Base-by-base conservation (phyloP, 2,797 vertebrate species). In the Tenualosa ilisha region DNA sequence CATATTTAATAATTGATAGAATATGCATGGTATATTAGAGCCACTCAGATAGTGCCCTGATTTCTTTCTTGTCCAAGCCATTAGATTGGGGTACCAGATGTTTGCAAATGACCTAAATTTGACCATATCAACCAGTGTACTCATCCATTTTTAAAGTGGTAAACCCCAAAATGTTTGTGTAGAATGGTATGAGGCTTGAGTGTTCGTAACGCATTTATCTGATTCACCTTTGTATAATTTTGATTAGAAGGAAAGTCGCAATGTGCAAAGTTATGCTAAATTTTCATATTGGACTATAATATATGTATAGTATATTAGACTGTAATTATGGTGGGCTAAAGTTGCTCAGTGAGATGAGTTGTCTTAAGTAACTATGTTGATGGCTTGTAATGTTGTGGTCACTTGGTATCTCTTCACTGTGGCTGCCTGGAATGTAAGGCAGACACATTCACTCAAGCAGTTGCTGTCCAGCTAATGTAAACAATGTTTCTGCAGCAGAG, bases 21-120 rank as follows among this genome's bases (percentile, higher is more conserved):
- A 75, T 15, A 40, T 79, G 68, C 68, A 79, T 72, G 72, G 37
- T 31, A 75, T 75, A 68, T 13, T 68, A 68, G 1, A 13, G 65
- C 12, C 40, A 79, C 15, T 46, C 40, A 43, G 72, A 79, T n/a
- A 79, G 24, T 59, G n/a, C 3, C 15, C 68, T 72, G 26, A 53
- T 54, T 26, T 37, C 0, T 26, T 20, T 31, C 3, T 81, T 50
- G 3, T 37, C 54, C n/a, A 3, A 15, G 26, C 49, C 40, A 53
- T 84, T 51, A 56, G 51, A 72, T 72, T 13, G 15, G 43, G 22
- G 17, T 20, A 79, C 7, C 22, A 84, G 50, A 49, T 31, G 46
- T 51, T 11, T 84, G n/a, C 22, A 81, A 56, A 53, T 51, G 15
- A 83, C 72, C 72, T 46, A 79, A 43, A 79, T 79, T 46, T 22